Evolutionary conservation across 2,888 invertebrate genomes (phyloP), one percentile per base, ranked within the genome.

Genomic region (Monoplex corrugatus): DNA sequence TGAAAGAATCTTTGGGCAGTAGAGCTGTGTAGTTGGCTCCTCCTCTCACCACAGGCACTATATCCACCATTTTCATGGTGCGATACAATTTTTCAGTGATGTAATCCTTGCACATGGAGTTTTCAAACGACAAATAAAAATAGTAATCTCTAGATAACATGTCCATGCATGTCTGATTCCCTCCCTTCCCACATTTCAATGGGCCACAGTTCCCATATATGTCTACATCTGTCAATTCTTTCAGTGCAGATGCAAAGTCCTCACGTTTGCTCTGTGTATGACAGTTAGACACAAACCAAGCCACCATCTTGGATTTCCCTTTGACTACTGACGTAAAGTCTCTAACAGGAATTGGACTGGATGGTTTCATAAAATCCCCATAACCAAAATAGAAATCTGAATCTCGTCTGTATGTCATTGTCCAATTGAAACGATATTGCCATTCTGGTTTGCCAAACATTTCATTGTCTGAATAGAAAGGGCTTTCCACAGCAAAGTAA

Each of bases 81-180:
- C 86, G 86, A 87, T 89, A 91, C 23, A 89, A 78, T 63, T 91
- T 91, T 72, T 91, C 91, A 6, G 90, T 90, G 80, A 91, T 35
- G 63, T 91, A 91, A 63, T 90, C 90, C 13, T 50, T 50, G 50
- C 91, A 91, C 35, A 89, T 45, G 23, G 75, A 75, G 75, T 86
- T 91, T 50, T 91, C 91, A 87, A 91, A 90, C 32, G 90, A 35
- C 43, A 91, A 50, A 63, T 90, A 91, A 38, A 91, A 91, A 38
- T 83, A 80, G 72, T 91, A 91, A 35, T 88, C 80, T 28, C 35
- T 50, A 23, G 86, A 50, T 19, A 90, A 28, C 82, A 80, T 86
- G 2, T 16, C n/a, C 13, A 86, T 68, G 86, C 90, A 90, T 38
- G 68, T 32, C 8, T 16, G 23, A 38, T 89, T 68, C 6, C 89